phyloP scores from a whole-genome alignment of 2,797 vertebrate species.

The Takifugu ocellatus region DNA sequence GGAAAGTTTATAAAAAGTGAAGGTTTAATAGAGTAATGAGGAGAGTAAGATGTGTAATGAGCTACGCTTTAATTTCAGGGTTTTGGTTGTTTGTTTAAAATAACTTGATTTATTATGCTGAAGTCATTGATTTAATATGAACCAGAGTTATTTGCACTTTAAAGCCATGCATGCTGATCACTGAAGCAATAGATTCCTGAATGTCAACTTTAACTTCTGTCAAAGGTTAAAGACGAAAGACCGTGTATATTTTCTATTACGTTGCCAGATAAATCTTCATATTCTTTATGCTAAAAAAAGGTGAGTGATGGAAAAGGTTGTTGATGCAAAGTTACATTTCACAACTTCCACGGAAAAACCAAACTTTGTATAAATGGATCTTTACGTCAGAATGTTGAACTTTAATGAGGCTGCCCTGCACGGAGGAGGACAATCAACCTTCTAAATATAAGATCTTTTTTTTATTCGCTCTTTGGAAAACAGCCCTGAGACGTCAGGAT shows the following conservation, averaged over 20 bases:
- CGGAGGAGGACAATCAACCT: background rate
- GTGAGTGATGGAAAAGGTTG: too few species aligned
- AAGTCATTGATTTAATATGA: constrained; percentile 30
- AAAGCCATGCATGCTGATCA: constrained; percentile 49
- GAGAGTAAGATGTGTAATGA: too few species aligned
- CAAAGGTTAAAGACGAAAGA: constrained; percentile 5
- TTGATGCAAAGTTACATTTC: too few species aligned
- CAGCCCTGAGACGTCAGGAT: background rate
- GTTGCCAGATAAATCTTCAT: background rate
- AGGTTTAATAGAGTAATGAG: too few species aligned
- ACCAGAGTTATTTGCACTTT: constrained; percentile 59
- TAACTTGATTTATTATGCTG: background rate
- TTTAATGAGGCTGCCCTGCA: too few species aligned
- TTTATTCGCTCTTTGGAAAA: background rate
- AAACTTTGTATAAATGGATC: too few species aligned
- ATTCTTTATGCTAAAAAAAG: background rate
- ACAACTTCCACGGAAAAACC: too few species aligned
- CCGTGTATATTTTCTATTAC: constrained; percentile 8
- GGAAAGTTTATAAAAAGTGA: too few species aligned
- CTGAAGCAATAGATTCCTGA: constrained; percentile 54
- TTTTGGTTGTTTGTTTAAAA: too few species aligned
- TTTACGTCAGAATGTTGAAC: too few species aligned
- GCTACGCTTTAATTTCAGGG: too few species aligned
- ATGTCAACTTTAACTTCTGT: constrained; percentile 30
- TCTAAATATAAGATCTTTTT: background rate